Conservation (phyloP, 2,888 invertebrate species). For the Scaptomyza cyrtandrae region DNA sequence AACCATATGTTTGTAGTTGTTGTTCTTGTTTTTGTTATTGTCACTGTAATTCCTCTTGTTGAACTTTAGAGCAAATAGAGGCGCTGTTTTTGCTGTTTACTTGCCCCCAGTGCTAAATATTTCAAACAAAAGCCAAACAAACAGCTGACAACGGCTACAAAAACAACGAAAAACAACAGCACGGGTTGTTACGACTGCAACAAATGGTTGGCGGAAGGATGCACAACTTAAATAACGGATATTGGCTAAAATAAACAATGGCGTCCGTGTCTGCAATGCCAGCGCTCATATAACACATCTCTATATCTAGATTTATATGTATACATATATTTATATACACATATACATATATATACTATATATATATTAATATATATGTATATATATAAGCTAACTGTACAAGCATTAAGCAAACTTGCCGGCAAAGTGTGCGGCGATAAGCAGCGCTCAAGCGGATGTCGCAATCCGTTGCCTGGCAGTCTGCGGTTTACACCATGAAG, state of each 20-base stretch:
- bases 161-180: constrained; percentile 13
- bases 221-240: constrained; percentile 77
- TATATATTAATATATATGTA: constrained; percentile 1
- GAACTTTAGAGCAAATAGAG: constrained; percentile 73
- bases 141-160: constrained; percentile 67
- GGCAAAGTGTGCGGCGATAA: constrained; percentile 50
- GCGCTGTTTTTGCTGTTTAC: constrained; percentile 62
- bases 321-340: neutral
- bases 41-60: constrained; percentile 51
- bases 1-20: constrained; percentile 45
- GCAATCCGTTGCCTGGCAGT: constrained; percentile 22
- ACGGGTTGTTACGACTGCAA: constrained; percentile 36
- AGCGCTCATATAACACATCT: constrained; percentile 29
- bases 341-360: neutral
- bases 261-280: constrained; percentile 48
- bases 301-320: constrained; percentile 8
- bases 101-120: constrained; percentile 70
- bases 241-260: constrained; percentile 80
- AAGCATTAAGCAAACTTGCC: constrained; percentile 46
- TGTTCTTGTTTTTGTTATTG: constrained; percentile 28
- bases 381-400: constrained; percentile 19
- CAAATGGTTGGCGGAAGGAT: constrained; percentile 75
- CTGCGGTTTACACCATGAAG: constrained; percentile 56
- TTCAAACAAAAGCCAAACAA: constrained; percentile 75
- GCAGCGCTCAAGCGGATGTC: constrained; percentile 66